Evolutionary conservation across 53 echinoderm and acorn worm species (phyloP).

Genomic region (Hippasteria phrygiana): DNA sequence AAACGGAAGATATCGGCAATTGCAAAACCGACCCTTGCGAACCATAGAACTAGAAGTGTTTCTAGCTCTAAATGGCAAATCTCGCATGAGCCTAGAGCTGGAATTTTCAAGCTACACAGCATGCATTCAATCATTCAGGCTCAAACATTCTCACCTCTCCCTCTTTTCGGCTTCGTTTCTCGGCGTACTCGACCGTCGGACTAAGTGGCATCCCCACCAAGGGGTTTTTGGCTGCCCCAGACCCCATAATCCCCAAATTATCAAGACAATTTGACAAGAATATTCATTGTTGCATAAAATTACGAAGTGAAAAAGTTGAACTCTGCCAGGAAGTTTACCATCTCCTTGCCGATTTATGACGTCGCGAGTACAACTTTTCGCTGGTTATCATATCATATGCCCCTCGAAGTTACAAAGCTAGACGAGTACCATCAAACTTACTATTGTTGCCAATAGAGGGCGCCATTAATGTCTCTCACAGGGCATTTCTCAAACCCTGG

Average conservation of each 20-base stretch:
- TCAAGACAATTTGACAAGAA: background rate
- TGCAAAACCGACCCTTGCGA: no score
- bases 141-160: constrained; percentile 79
- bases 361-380: constrained; percentile 32
- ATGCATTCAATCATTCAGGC: no score
- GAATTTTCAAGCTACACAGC: background rate
- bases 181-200: constrained; percentile 89
- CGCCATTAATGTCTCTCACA: no score
- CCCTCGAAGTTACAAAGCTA: no score
- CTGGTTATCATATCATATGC: background rate
- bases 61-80: background rate
- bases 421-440: no score
- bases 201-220: constrained; percentile 90
- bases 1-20: no score
- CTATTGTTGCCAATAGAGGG: background rate
- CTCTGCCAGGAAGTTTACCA: constrained; percentile 30
- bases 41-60: background rate
- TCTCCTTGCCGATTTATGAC: constrained; percentile 76
- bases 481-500: no score
- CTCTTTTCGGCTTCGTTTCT: constrained; percentile 87
- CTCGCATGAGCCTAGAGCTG: background rate
- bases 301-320: background rate
- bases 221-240: constrained; percentile 90
- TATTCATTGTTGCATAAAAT: background rate
- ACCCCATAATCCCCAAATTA: constrained; percentile 72